A percentile compares a stretch with the other conserved stretches of the same genome.
Evolutionary conservation across 2,797 vertebrate species (phyloP).

Genomic region (Poecilia picta): DNA sequence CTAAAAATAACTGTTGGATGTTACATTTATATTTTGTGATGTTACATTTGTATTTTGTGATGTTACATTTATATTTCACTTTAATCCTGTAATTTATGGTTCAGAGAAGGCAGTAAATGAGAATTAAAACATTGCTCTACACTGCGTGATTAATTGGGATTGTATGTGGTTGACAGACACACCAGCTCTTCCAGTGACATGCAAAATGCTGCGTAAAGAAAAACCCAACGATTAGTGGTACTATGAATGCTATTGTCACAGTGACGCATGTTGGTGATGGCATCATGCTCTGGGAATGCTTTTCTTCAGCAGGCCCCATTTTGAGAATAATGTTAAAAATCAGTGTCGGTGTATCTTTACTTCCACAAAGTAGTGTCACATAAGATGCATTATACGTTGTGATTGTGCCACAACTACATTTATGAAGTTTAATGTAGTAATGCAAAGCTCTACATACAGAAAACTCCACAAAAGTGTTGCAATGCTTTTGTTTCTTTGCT

Average conservation of each 20-base stretch:
- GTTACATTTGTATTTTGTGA: not conserved
- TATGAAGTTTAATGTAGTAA: not conserved
- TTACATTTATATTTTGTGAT: not conserved
- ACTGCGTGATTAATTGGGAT: not conserved
- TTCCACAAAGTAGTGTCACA: not conserved
- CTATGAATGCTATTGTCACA: not conserved
- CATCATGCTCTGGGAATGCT: not conserved
- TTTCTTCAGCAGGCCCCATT: not conserved
- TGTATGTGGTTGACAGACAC: not conserved
- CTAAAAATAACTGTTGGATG: conserved; percentile 4
- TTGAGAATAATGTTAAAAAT: not conserved
- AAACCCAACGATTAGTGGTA: not conserved
- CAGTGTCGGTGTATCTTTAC: not conserved
- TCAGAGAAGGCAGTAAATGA: not conserved
- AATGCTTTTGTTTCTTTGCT: not conserved
- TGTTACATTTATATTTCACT: not conserved
- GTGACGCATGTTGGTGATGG: not conserved
- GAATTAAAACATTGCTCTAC: not conserved
- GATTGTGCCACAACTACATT: not conserved
- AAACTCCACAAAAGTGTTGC: not conserved
- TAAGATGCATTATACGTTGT: not conserved
- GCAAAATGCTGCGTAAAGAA: not conserved
- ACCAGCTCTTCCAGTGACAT: not conserved
- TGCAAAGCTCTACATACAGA: not conserved
- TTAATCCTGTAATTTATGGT: conserved; percentile 14